Base-by-base conservation (phyloP, 2,888 invertebrate genomes). In the Cheilosia soror region DNA sequence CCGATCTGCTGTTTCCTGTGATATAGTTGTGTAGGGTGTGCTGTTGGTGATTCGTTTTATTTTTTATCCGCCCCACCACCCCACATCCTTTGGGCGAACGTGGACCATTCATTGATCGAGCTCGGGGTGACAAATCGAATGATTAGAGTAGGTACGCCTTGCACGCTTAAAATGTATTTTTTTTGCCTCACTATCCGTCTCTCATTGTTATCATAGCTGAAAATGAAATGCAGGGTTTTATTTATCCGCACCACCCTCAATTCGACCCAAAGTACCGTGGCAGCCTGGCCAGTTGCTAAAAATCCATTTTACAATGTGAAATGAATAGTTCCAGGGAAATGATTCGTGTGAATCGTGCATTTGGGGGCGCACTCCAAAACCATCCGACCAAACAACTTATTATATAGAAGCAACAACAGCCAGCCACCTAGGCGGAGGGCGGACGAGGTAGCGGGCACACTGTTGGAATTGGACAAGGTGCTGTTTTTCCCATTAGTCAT, bases 401-500 rank as follows among this genome's bases (percentile, higher is more conserved):
- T 60, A 62, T 60, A 58, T 37, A 11, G 49, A 49, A 42, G 51
- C 42, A 60, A n/a, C 40, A 69, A 33, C 60, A n/a, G 11, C 9
- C 37, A 33, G 3, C 20, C 20, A 11, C 15, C 25, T 9, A 11
- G 31, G 55, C 2, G 42, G 47, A 20, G 47, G 15, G 15, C 6
- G 13, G 25, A 9, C 2, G 20, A n/a, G 3, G 15, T 5, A 6
- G 44, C 44, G 44, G 44, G n/a, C 15, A 33, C 33, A 2, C 7
- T 33, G 5, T 44, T 57, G 63, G 63, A 68, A 65, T 71, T 66
- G 81, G 66, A 72, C 81, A 85, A 85, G 85, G 85, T 85, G 85
- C 85, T 77, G 85, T 40, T 81, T 72, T 85, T 85, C 76, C 85
- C 85, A 85, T 85, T 81, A 85, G 62, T 85, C 85, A 85, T 85